These are phyloP conservation scores for Bos indicus DNA, from an alignment of 2,113 vertebrate genomes.

Conservation along the genomic window DNA sequence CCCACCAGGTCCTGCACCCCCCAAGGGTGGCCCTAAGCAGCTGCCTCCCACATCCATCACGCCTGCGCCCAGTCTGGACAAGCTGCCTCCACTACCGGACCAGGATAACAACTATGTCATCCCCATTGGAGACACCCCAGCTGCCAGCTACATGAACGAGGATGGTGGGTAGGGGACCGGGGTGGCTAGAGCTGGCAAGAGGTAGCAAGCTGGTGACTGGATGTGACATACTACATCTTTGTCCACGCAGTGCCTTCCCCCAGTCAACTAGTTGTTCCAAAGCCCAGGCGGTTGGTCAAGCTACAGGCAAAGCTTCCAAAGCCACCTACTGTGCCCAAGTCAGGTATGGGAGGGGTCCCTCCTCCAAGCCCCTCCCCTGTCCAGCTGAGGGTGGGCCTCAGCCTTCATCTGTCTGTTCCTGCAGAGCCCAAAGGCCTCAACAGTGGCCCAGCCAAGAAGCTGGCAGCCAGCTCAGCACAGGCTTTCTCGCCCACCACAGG, in stretches of 20 bases:
- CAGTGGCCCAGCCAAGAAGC: neutral
- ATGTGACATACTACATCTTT: neutral
- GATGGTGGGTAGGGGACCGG: neutral
- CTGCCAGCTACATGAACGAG: conserved; percentile 34
- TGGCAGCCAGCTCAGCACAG: neutral
- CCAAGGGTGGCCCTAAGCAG: neutral
- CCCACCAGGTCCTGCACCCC: neutral
- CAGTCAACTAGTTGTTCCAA: accelerated
- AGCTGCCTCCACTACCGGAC: neutral
- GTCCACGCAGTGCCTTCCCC: neutral
- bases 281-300: neutral
- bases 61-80: neutral
- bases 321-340: neutral
- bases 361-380: neutral
- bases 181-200: neutral
- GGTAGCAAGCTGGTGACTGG: accelerated
- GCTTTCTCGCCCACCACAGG: neutral
- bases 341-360: conserved; percentile 31
- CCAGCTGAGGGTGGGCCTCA: no score
- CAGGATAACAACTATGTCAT: conserved; percentile 54
- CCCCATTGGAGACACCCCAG: neutral
- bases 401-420: neutral
- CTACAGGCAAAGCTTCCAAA: conserved; percentile 17
- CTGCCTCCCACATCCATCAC: neutral
- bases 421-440: conserved; percentile 10